Conservation (phyloP, 2,888 invertebrate species). For the Parascotia fuliginaria region DNA sequence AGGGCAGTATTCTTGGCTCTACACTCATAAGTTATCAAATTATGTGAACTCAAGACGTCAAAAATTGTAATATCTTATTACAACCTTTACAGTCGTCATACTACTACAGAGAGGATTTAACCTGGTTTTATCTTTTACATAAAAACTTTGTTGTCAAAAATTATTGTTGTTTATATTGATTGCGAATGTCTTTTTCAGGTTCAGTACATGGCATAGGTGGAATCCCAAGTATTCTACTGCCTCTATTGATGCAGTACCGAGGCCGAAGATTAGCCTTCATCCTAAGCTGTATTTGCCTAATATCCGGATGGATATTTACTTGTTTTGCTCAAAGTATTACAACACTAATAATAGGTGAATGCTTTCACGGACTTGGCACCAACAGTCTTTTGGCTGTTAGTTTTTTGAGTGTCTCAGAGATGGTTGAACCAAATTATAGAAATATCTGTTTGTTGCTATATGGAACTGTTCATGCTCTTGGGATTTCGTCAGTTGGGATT, state of each 20-base stretch:
- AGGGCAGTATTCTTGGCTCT: too few species aligned
- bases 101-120: too few species aligned
- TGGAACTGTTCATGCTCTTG: constrained; percentile 19
- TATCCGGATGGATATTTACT: constrained; percentile 28
- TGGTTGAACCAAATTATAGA: constrained; percentile 29
- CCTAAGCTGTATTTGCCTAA: constrained; percentile 25
- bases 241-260: constrained; percentile 31
- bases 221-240: constrained; percentile 27
- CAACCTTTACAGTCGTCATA: too few species aligned
- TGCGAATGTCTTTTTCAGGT: constrained; percentile 8
- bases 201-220: constrained; percentile 37
- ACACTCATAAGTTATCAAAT: too few species aligned
- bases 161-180: constrained; percentile 1
- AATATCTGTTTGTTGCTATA: constrained; percentile 22
- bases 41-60: too few species aligned
- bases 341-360: constrained; percentile 25
- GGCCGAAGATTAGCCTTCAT: constrained; percentile 35
- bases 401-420: constrained; percentile 32
- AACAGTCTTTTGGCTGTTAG: constrained; percentile 28
- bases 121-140: too few species aligned
- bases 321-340: constrained; percentile 14
- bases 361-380: constrained; percentile 33
- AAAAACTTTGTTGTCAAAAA: neutral
- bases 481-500: constrained; percentile 22
- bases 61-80: too few species aligned